Evolutionary conservation across 2,888 invertebrate genomes (phyloP).

Genomic region (Diloba caeruleocephala): DNA sequence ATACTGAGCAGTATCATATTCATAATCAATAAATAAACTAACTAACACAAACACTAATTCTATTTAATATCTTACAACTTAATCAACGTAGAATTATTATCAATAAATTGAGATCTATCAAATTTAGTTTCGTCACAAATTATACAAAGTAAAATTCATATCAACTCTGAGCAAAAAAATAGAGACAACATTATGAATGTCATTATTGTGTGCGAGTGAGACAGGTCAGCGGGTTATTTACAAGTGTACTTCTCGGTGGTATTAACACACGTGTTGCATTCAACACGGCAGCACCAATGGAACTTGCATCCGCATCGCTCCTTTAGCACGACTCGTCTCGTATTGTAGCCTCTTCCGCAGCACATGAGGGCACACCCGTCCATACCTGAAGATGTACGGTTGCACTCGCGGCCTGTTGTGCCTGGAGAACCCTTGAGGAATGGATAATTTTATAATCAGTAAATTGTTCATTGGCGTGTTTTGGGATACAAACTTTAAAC

Average conservation of each 20-base stretch:
- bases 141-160: constrained; percentile 1
- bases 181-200: not conserved
- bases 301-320: constrained; percentile 98
- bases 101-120: constrained; percentile 42
- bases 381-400: constrained; percentile 92
- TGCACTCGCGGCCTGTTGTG: constrained; percentile 92
- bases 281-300: constrained; percentile 98
- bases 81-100: not conserved
- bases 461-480: no score
- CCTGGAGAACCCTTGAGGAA: constrained; percentile 84
- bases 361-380: constrained; percentile 97
- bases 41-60: constrained; percentile 12
- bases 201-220: not conserved
- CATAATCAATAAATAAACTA: constrained; percentile 22
- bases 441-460: not conserved
- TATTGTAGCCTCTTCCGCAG: constrained; percentile 98
- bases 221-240: constrained; percentile 89
- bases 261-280: constrained; percentile 96
- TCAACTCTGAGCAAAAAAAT: not conserved
- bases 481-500: no score
- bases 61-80: not conserved
- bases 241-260: constrained; percentile 95
- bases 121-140: constrained; percentile 15
- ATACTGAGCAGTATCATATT: constrained; percentile 32
- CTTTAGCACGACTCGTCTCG: constrained; percentile 92